Conservation (phyloP, 2,113 vertebrate species). For the Epinephelus moara region DNA sequence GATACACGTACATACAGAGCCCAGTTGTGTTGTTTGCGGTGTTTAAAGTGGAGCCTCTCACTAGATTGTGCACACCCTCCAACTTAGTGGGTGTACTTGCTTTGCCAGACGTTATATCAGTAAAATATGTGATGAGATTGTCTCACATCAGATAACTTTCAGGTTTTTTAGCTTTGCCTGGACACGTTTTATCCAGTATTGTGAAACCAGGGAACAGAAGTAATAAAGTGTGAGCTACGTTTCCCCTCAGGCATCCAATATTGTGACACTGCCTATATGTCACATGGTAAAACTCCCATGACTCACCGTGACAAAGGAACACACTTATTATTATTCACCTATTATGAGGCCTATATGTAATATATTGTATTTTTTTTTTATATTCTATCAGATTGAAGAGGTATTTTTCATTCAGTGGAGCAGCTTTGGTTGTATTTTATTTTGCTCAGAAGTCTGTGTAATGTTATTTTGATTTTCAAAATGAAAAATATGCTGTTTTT, state of each 20-base stretch:
- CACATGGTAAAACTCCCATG: neutral
- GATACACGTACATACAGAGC: neutral
- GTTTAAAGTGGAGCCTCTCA: neutral
- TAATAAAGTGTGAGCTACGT: neutral
- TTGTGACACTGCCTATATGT: conserved; percentile 6
- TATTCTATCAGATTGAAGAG: neutral
- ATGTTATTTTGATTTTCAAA: neutral
- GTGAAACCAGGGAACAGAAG: conserved; percentile 18
- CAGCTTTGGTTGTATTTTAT: neutral
- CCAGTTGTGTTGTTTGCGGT: neutral
- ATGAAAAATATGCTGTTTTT: neutral
- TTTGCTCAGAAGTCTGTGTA: neutral
- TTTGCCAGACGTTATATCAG: neutral
- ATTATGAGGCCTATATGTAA: neutral
- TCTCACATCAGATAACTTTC: neutral
- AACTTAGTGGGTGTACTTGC: rapidly evolving
- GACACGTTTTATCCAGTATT: conserved; percentile 6
- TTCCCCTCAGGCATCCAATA: conserved; percentile 12
- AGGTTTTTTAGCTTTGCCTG: neutral
- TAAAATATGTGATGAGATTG: neutral
- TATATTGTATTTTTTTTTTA: neutral
- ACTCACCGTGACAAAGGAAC: conserved; percentile 16
- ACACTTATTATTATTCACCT: neutral
- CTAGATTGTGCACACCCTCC: neutral
- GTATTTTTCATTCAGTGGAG: neutral